Evolutionary conservation across 2,113 vertebrate species (phyloP).

Genomic region (Plecotus auritus): DNA sequence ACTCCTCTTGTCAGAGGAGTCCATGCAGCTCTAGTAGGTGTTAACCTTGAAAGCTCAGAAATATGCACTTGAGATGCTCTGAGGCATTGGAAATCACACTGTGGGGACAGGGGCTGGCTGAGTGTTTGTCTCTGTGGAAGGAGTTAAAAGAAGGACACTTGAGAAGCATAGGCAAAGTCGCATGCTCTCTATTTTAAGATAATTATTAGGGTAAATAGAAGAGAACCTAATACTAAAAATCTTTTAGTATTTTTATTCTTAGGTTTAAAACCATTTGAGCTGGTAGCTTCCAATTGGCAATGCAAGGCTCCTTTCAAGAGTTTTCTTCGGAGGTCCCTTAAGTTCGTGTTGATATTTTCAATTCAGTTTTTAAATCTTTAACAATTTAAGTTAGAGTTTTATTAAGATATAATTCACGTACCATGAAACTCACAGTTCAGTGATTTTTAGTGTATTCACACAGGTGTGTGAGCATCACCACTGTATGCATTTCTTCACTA

Average conservation of each 20-base stretch:
- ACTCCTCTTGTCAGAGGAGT: background rate
- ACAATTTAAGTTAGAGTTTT: background rate
- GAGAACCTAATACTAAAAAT: background rate
- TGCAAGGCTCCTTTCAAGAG: background rate
- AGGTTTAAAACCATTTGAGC: background rate
- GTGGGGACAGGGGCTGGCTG: rapidly evolving
- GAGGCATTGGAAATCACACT: background rate
- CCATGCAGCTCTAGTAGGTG: background rate
- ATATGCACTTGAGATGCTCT: background rate
- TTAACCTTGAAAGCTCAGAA: background rate
- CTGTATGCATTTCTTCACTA: background rate
- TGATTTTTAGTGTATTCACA: background rate
- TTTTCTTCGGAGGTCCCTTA: background rate
- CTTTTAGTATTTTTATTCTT: background rate
- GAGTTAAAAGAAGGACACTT: background rate
- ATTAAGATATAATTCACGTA: background rate
- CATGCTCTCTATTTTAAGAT: background rate
- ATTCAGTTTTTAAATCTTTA: background rate
- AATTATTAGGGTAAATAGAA: background rate
- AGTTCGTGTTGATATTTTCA: background rate
- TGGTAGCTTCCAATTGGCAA: background rate
- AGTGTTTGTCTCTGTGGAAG: background rate
- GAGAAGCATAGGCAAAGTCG: background rate
- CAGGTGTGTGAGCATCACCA: background rate
- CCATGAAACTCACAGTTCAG: background rate